Conservation (phyloP, 2,888 invertebrate species). For the Dysmachus trigonus region DNA sequence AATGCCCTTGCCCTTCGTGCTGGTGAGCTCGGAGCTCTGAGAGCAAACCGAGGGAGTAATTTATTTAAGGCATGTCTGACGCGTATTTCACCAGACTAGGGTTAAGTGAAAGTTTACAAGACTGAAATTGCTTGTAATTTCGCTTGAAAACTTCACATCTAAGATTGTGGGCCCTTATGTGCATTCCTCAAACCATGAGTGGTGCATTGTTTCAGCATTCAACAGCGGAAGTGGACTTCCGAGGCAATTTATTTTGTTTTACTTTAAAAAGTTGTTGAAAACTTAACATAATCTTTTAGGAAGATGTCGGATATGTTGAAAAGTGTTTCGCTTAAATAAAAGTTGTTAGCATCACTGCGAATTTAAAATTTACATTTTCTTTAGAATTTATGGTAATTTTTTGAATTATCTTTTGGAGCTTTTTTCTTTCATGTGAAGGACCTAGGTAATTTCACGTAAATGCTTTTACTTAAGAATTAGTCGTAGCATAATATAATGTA, state of each 20-base stretch:
- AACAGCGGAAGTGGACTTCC: not conserved
- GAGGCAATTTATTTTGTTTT: not conserved
- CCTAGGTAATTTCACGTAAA: too few species aligned
- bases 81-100: not conserved
- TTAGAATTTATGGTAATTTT: too few species aligned
- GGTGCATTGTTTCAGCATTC: not conserved
- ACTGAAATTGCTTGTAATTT: not conserved
- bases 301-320: not conserved
- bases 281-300: not conserved
- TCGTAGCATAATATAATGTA: too few species aligned
- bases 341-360: not conserved
- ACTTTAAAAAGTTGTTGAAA: not conserved
- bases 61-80: not conserved
- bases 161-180: not conserved
- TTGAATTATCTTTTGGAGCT: too few species aligned
- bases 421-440: too few species aligned
- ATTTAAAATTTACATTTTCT: not conserved
- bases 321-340: not conserved
- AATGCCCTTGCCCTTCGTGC: not conserved
- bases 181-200: not conserved
- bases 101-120: not conserved
- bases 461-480: too few species aligned
- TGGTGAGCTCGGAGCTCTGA: not conserved
- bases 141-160: not conserved
- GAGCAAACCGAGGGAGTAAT: not conserved